Percentiles rank a stretch among this genome's conserved stretches.
These are phyloP conservation scores for Tonatia bakeri DNA, from an alignment of 2,113 vertebrate species.

Conservation along the genomic window DNA sequence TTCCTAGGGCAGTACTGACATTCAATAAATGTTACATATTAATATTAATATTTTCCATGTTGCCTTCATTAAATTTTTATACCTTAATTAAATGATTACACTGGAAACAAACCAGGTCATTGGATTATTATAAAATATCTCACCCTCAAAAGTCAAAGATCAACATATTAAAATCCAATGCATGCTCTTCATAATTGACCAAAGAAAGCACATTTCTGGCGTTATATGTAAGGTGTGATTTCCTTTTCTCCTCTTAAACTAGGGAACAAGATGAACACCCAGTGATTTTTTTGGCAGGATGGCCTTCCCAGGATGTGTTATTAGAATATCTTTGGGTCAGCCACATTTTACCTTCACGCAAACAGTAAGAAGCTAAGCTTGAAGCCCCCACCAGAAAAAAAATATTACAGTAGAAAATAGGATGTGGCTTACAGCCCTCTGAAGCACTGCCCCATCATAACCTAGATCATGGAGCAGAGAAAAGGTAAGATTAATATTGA, in stretches of 20 bases:
- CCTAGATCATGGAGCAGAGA: neutral
- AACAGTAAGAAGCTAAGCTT: constrained; percentile 8
- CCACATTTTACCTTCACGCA: constrained; percentile 38
- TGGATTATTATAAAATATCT: constrained; percentile 55
- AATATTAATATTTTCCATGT: constrained; percentile 69
- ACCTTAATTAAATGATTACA: constrained; percentile 66
- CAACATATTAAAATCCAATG: constrained; percentile 54
- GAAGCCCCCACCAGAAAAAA: constrained; percentile 23
- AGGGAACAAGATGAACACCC: constrained; percentile 42
- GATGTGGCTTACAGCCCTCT: neutral
- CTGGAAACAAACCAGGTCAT: constrained; percentile 62
- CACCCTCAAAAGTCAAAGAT: constrained; percentile 42
- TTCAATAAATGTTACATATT: constrained; percentile 55
- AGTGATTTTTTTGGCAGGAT: constrained; percentile 57
- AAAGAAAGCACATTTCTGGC: constrained; percentile 65
- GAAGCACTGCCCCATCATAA: neutral
- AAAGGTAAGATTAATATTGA: neutral
- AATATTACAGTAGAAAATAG: constrained; percentile 24
- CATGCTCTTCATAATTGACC: constrained; percentile 47
- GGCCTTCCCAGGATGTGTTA: constrained; percentile 29
- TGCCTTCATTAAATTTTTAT: constrained; percentile 64
- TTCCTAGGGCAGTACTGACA: constrained; percentile 28
- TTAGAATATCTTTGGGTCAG: constrained; percentile 50
- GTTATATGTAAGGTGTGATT: constrained; percentile 63
- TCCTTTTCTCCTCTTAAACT: constrained; percentile 58